Evolutionary conservation across 1,140 invertebrate species (phyloP), one percentile per base, ranked within the genome.

Genomic region (Nomia melanderi): DNA sequence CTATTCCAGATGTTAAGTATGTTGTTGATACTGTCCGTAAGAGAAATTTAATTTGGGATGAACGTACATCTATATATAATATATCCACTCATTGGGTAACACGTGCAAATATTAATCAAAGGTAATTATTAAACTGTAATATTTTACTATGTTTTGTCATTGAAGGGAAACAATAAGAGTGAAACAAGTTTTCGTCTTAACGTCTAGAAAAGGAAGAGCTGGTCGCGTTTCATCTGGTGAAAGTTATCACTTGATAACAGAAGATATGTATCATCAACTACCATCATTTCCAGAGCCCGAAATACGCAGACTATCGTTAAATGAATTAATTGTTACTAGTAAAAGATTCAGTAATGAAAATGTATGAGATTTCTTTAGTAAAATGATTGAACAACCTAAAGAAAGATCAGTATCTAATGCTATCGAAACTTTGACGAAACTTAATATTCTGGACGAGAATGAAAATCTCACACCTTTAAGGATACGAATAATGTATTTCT

Each of bases 1-100:
- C 98, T 7, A 97, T 99, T 41, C 95, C 96, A 39, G 97, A 99
- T 92, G 95, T 98, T 36, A 96, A 95, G 90, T 99, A 98, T 93
- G 97, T 92, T 14, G 79, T 92, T 31, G 91, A 92, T 75, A 84
- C 82, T 29, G 86, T 84, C 14, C 82, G 82, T 36, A 88, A 84
- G n/a, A 92, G 88, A 72, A 72, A 85, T 36, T 0, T 93, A 91
- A 74, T 75, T 86, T 93, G 87, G 87, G 44, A 91, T 47, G 36
- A 87, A 50, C 60, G 81, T 3, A 88, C 84, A 31, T 83, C 84
- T 54, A 9, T 86, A 27, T 41, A 70, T 14, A 63, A 67, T 8
- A 83, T 93, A 8, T 64, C 78, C 17, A 93, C 91, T 82, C 70
- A 82, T 2, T 94, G 93, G 93, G 91, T 95, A 12, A 93, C 94